Evolutionary conservation across 2,113 vertebrate species (phyloP).

Genomic region (Smithornis capensis): DNA sequence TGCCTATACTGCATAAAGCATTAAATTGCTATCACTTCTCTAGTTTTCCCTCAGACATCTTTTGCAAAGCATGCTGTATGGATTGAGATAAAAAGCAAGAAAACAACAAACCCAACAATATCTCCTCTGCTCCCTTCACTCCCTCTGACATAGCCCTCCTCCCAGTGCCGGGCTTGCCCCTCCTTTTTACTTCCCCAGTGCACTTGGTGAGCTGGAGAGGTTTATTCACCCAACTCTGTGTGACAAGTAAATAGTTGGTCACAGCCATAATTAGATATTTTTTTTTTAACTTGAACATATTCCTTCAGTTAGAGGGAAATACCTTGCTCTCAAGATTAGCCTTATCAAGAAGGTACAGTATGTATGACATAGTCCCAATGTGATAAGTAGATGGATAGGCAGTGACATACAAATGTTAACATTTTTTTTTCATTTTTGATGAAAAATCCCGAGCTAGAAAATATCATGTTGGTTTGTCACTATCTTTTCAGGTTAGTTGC

Average conservation of each 20-base stretch:
- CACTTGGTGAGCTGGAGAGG: neutral
- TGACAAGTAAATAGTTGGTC: constrained; percentile 9
- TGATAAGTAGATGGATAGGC: constrained; percentile 13
- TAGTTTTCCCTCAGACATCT: neutral
- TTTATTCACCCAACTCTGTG: neutral
- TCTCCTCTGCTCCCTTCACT: neutral
- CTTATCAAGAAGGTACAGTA: neutral
- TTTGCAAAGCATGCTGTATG: neutral
- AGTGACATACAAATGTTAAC: neutral
- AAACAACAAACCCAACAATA: neutral
- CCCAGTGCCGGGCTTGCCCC: neutral
- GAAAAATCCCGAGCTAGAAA: neutral
- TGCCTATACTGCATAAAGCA: neutral
- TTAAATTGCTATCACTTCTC: neutral
- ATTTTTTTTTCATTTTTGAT: neutral
- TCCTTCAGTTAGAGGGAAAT: constrained; percentile 3
- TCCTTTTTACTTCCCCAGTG: neutral
- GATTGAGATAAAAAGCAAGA: neutral
- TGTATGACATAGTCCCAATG: neutral
- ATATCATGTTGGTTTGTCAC: neutral
- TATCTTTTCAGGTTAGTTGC: constrained; percentile 25
- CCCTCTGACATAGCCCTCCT: neutral
- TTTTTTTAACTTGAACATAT: neutral
- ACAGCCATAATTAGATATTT: constrained; percentile 6
- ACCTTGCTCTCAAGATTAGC: neutral